Percentiles rank a stretch among this genome's conserved stretches.
phyloP scores from a whole-genome alignment of 2,888 invertebrate species.

The Athalia cordata region DNA sequence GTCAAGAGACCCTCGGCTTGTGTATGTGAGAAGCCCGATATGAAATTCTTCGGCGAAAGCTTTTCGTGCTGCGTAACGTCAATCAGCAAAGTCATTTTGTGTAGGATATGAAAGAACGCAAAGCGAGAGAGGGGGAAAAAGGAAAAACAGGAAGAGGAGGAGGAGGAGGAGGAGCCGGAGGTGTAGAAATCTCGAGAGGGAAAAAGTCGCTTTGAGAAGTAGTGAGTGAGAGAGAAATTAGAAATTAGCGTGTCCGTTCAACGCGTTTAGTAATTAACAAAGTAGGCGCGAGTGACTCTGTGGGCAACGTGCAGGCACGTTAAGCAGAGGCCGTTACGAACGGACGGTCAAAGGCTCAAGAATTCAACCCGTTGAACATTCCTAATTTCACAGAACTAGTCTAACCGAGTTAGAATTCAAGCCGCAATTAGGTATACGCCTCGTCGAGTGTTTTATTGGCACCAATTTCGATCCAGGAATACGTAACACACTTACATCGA shows the following conservation, averaged over 20 bases:
- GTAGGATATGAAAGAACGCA: not conserved
- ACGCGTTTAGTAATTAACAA: slow-evolving; percentile 21
- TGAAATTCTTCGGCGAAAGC: not conserved
- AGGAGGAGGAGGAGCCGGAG: not conserved
- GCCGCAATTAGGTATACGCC: slow-evolving; percentile 14
- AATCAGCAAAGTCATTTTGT: not conserved
- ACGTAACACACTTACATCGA: too few species aligned
- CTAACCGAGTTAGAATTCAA: not conserved
- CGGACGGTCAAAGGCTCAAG: slow-evolving; percentile 18
- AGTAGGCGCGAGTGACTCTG: not conserved
- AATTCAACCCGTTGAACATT: slow-evolving; percentile 32
- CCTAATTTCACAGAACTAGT: slow-evolving; percentile 5
- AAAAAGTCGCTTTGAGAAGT: not conserved
- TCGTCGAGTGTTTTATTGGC: slow-evolving; percentile 21
- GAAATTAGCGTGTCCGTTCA: not conserved
- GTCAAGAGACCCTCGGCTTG: not conserved
- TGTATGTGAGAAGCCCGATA: not conserved
- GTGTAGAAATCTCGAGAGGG: not conserved
- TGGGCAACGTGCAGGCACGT: not conserved
- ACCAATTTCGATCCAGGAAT: slow-evolving; percentile 2
- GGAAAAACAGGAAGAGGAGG: too few species aligned
- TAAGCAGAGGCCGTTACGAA: slow-evolving; percentile 4
- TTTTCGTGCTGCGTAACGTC: not conserved
- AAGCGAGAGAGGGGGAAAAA: too few species aligned
- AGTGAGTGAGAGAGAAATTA: not conserved